These are phyloP conservation scores for Apamea epomidion DNA, from an alignment of 2,888 invertebrate species.

Conservation along the genomic window DNA sequence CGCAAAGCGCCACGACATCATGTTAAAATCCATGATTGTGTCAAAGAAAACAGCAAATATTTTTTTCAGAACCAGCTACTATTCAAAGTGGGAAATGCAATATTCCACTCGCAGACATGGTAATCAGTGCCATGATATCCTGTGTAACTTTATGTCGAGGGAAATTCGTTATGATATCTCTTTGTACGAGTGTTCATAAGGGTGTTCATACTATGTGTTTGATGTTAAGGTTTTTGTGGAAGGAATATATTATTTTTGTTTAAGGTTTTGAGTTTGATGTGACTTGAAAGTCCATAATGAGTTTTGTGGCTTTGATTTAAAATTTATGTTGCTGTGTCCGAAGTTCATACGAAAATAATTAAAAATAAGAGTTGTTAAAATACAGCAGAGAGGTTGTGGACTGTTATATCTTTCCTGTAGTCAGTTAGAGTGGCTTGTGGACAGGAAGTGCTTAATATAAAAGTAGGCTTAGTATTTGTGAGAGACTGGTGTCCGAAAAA, in stretches of 20 bases:
- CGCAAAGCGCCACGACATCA: not conserved
- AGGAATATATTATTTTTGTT: slow-evolving; percentile 1
- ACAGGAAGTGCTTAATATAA: no score
- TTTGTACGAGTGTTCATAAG: slow-evolving; percentile 9
- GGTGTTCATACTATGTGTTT: not conserved
- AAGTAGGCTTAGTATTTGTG: no score
- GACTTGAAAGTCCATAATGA: slow-evolving; percentile 1
- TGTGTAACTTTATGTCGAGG: not conserved
- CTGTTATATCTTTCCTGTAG: no score
- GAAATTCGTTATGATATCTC: slow-evolving; percentile 26
- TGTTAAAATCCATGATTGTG: slow-evolving; percentile 7
- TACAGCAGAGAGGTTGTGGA: no score
- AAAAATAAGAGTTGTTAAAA: not conserved
- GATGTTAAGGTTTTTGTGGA: slow-evolving; percentile 1
- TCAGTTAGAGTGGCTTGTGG: no score
- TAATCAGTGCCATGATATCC: slow-evolving; percentile 32
- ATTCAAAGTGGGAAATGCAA: slow-evolving; percentile 33
- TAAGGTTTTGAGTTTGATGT: slow-evolving; percentile 14
- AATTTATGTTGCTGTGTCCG: not conserved
- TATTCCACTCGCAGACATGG: slow-evolving; percentile 7
- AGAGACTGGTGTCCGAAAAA: no score
- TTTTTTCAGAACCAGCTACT: not conserved
- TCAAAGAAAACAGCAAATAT: not conserved
- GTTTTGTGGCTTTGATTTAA: not conserved
- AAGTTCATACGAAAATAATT: not conserved